These are phyloP conservation scores for Pheosia gnoma DNA, from an alignment of 2,888 invertebrate species.

Conservation along the genomic window DNA sequence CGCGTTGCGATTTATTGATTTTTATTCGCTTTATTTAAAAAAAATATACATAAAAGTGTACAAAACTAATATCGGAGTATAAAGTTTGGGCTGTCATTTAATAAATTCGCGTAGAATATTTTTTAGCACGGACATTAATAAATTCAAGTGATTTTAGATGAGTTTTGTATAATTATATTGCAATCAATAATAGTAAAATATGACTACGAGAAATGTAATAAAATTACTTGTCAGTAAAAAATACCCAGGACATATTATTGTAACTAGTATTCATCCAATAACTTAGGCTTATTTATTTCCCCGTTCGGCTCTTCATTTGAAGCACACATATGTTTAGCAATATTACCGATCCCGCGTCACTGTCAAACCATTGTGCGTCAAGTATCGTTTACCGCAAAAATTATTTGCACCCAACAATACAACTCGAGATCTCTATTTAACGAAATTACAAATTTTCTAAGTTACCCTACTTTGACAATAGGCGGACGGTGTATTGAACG, in stretches of 20 bases:
- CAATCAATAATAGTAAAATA: no score
- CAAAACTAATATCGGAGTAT: no score
- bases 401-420: conserved; percentile 72
- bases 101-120: no score
- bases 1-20: conserved; percentile 71
- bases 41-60: no score
- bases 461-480: conserved; percentile 39
- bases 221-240: no score
- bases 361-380: conserved; percentile 68
- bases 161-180: no score
- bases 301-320: background rate
- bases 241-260: no score
- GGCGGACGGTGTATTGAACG: conserved; percentile 28
- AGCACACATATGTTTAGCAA: conserved; percentile 36
- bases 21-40: conserved; percentile 26
- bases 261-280: background rate
- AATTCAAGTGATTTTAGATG: no score
- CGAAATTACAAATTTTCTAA: conserved; percentile 74
- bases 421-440: conserved; percentile 75
- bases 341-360: conserved; percentile 64
- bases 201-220: no score
- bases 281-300: background rate
- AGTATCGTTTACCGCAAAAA: conserved; percentile 83
- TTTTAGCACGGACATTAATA: no score
- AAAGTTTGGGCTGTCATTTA: no score